phyloP scores from a whole-genome alignment of 2,888 invertebrate species.

The Drosophila testacea region DNA sequence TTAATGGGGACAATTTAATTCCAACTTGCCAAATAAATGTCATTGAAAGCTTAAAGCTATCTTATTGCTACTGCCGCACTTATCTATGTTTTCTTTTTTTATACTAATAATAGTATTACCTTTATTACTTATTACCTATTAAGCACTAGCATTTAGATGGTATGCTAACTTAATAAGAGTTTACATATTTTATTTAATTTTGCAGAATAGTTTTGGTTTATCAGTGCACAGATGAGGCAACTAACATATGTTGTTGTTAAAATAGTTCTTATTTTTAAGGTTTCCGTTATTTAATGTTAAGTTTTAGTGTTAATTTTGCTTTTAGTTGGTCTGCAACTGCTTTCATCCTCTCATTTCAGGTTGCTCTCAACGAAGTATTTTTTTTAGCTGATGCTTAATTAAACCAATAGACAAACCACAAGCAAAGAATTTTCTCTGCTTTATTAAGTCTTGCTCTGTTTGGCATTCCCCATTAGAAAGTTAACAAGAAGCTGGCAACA shows the following conservation, averaged over 20 bases:
- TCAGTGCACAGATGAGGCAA: too few relatives aligned
- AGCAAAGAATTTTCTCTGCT: constrained; percentile 21
- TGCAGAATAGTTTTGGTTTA: too few relatives aligned
- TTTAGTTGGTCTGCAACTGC: background rate
- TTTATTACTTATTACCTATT: background rate
- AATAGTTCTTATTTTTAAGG: too few relatives aligned
- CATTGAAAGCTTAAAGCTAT: constrained; percentile 7
- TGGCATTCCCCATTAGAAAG: constrained; percentile 29
- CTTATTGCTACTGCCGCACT: background rate
- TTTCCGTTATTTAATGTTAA: too few relatives aligned
- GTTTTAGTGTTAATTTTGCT: too few relatives aligned
- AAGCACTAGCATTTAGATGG: too few relatives aligned
- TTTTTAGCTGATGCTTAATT: constrained; percentile 19
- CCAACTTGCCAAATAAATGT: constrained; percentile 13
- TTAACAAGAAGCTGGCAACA: constrained; percentile 4
- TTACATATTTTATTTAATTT: too few relatives aligned
- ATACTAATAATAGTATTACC: too few relatives aligned
- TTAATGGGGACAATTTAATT: constrained; percentile 20
- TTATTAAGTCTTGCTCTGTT: background rate
- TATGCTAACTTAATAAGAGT: too few relatives aligned
- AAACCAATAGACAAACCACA: constrained; percentile 22
- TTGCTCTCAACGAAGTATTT: constrained; percentile 18
- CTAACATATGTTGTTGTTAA: too few relatives aligned
- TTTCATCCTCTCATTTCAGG: background rate
- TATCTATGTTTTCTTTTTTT: background rate